Evolutionary conservation across 2,113 vertebrate species (phyloP).

Genomic region (Peucedramus taeniatus): DNA sequence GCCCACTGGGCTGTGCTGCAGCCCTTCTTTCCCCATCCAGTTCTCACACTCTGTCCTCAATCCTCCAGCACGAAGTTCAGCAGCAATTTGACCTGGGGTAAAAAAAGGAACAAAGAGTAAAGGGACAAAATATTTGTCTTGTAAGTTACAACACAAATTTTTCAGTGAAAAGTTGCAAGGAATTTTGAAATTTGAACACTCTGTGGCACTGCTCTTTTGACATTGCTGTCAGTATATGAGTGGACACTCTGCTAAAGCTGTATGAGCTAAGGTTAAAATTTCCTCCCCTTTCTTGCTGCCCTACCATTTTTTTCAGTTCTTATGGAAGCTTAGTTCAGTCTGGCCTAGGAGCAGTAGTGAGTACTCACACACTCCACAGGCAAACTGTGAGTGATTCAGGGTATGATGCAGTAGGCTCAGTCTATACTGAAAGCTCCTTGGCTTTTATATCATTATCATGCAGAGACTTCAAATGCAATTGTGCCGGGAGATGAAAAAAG

Average conservation of each 20-base stretch:
- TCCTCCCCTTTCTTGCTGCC: neutral
- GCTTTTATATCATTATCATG: neutral
- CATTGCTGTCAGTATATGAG: neutral
- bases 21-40: neutral
- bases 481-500: neutral
- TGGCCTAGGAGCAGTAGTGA: neutral
- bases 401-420: rapidly evolving
- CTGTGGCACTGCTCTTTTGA: neutral
- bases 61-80: neutral
- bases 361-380: neutral
- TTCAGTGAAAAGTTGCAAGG: neutral
- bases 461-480: neutral
- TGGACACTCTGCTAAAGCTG: neutral
- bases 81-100: neutral
- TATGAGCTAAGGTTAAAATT: neutral
- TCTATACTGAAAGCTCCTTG: neutral
- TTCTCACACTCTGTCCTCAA: neutral
- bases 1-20: neutral
- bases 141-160: neutral
- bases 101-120: neutral
- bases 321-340: neutral
- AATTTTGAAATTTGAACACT: neutral
- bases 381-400: neutral
- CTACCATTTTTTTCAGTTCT: neutral
- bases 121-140: neutral